A percentile compares a stretch with the other conserved stretches of the same genome.
These are phyloP conservation scores for Poecile montanus DNA, from an alignment of 2,797 vertebrate genomes.

Conservation along the genomic window DNA sequence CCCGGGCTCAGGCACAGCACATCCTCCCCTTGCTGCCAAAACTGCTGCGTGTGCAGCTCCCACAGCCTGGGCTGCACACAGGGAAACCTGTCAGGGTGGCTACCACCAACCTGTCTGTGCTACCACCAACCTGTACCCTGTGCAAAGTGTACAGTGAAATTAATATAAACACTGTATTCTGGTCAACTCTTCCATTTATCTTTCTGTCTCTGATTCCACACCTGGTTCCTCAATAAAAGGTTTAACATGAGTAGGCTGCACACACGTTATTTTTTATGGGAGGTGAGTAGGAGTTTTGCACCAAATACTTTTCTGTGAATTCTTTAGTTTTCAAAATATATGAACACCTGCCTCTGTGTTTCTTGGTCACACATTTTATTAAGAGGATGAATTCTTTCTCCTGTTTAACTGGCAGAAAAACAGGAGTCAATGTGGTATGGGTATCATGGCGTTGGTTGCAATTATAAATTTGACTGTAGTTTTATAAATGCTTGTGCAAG, in stretches of 20 bases:
- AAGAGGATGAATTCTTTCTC: conserved; percentile 43
- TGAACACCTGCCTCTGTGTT: conserved; percentile 23
- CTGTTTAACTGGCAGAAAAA: conserved; percentile 40
- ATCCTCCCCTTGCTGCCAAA: neutral
- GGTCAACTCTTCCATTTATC: neutral
- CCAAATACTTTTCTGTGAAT: neutral
- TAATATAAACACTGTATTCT: neutral
- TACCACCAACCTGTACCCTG: too few relatives aligned
- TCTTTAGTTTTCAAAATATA: neutral
- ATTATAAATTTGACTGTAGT: neutral
- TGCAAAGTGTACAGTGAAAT: neutral
- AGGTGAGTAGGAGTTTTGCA: conserved; percentile 24
- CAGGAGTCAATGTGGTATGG: neutral
- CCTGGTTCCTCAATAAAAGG: neutral
- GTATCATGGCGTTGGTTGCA: neutral
- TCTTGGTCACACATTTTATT: conserved; percentile 16
- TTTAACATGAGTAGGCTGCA: conserved; percentile 2
- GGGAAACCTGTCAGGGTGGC: fast-evolving
- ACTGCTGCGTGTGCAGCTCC: neutral
- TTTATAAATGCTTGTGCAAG: neutral
- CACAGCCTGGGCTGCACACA: neutral
- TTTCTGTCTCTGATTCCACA: conserved; percentile 3
- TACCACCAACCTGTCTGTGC: neutral
- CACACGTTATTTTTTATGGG: neutral
- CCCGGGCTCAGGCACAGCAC: neutral